Conservation (phyloP, 2,888 invertebrate genomes). For the Eupelmus urozonus region DNA sequence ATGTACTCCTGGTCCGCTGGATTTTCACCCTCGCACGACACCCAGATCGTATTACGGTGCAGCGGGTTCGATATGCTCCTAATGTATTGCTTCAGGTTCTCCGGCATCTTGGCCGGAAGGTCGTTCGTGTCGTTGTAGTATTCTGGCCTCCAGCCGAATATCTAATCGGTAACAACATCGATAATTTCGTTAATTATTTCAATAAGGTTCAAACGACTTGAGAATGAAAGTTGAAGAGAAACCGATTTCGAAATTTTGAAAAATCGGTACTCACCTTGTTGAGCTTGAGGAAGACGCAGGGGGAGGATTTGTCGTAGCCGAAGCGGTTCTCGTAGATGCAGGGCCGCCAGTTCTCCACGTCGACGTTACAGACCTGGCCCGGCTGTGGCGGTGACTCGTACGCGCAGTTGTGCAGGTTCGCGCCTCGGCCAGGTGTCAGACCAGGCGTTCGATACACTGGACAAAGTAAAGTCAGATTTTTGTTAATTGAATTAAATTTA, state of each 20-base stretch:
- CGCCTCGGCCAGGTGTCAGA: constrained; percentile 84
- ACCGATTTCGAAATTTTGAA: no score
- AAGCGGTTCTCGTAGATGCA: constrained; percentile 92
- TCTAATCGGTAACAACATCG: constrained; percentile 76
- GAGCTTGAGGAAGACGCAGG: constrained; percentile 96
- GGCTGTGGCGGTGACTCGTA: constrained; percentile 84
- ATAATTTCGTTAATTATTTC: not conserved
- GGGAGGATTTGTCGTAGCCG: constrained; percentile 93
- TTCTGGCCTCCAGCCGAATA: constrained; percentile 92
- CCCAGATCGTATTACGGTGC: constrained; percentile 88
- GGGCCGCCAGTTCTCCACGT: constrained; percentile 87
- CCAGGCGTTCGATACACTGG: constrained; percentile 87
- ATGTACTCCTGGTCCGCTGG: constrained; percentile 95
- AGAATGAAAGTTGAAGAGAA: no score
- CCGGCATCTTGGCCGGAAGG: constrained; percentile 88
- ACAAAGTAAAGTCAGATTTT: not conserved
- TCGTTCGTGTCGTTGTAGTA: constrained; percentile 86
- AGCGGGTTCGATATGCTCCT: constrained; percentile 78
- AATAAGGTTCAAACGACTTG: no score
- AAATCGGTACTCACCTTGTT: constrained; percentile 83
- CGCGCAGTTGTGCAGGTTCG: constrained; percentile 87
- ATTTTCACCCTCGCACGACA: constrained; percentile 96
- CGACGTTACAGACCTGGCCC: constrained; percentile 92
- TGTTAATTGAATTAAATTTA: not conserved
- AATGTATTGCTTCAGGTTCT: constrained; percentile 84